Evolutionary conservation across 30 jellyfish, hydroid and myxozoan species (phyloP), one percentile per base, ranked within the genome.

Genomic region (Chrysaora quinquecirrha): DNA sequence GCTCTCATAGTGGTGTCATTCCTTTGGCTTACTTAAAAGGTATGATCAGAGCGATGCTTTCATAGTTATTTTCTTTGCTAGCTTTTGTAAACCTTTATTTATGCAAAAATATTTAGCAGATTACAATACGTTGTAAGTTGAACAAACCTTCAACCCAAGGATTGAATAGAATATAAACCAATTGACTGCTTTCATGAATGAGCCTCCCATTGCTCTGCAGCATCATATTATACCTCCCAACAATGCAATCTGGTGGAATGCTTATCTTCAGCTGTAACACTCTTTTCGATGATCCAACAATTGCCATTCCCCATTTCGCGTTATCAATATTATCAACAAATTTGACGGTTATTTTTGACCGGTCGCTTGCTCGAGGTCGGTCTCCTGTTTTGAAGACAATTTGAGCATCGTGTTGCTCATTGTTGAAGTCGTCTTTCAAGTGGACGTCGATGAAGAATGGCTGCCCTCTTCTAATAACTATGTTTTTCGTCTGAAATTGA

Each of bases 91-190:
- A n/a, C n/a, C n/a, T n/a, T n/a, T n/a, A n/a, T n/a, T n/a, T n/a
- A n/a, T n/a, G n/a, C n/a, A n/a, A n/a, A n/a, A n/a, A n/a, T n/a
- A n/a, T n/a, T n/a, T n/a, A n/a, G n/a, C n/a, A n/a, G n/a, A n/a
- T n/a, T n/a, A n/a, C n/a, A n/a, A n/a, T n/a, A n/a, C n/a, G n/a
- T n/a, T 38, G 54, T 38, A 38, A 38, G 54, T 38, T 38, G 14
- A 38, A 38, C 6, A 38, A 3, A 90, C 97, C 97, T 48, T 88
- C 76, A 34, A 64, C 71, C 97, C 97, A 90, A 27, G 97, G 97
- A 54, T 90, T 90, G 78, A 90, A 90, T 73, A 90, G 62, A 18
- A 90, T 63, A 68, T 23, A 83, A 1, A 83, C 79, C 16, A 72
- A 86, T 0, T 82, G 83, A 18, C 84, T 84, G 22, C 46, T 80